A percentile compares a stretch with the other conserved stretches of the same genome.
phyloP scores from a whole-genome alignment of 2,113 vertebrate species.

The Siniperca knerii region DNA sequence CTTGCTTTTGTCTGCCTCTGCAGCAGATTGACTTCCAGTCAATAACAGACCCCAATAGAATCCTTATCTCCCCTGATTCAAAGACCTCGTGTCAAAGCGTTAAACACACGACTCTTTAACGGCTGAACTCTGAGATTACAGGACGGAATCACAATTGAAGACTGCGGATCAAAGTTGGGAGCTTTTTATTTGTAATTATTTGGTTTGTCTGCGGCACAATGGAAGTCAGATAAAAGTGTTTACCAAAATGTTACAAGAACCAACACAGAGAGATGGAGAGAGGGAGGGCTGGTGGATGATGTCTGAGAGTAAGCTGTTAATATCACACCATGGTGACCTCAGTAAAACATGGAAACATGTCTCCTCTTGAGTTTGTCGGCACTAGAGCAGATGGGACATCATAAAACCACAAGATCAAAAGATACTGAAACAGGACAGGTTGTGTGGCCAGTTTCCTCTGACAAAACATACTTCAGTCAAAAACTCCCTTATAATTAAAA shows the following conservation, averaged over 20 bases:
- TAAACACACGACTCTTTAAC: conserved; percentile 55
- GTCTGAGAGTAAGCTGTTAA: conserved; percentile 49
- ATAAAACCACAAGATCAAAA: conserved; percentile 70
- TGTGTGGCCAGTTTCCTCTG: not conserved
- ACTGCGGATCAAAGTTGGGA: conserved; percentile 65
- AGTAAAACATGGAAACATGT: conserved; percentile 12
- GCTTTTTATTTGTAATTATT: conserved; percentile 76
- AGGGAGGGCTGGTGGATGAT: conserved; percentile 1
- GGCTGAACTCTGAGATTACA: conserved; percentile 61
- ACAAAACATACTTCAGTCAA: not conserved
- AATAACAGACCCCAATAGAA: conserved; percentile 47
- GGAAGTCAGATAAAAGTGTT: conserved; percentile 77
- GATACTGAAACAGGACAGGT: conserved; percentile 14
- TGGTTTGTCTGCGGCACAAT: conserved; percentile 74
- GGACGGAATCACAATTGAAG: conserved; percentile 61
- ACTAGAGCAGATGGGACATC: conserved; percentile 73
- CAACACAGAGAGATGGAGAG: conserved; percentile 21
- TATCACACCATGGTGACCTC: conserved; percentile 19
- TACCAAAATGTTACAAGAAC: conserved; percentile 70
- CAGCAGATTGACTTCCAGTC: conserved; percentile 43
- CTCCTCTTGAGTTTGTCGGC: conserved; percentile 31
- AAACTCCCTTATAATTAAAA: not conserved
- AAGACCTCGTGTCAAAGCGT: conserved; percentile 52
- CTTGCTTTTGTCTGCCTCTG: conserved; percentile 16
- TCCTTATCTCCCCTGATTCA: conserved; percentile 64